Evolutionary conservation across 2,113 vertebrate species (phyloP).

Genomic region (Microcebus griseorufus): DNA sequence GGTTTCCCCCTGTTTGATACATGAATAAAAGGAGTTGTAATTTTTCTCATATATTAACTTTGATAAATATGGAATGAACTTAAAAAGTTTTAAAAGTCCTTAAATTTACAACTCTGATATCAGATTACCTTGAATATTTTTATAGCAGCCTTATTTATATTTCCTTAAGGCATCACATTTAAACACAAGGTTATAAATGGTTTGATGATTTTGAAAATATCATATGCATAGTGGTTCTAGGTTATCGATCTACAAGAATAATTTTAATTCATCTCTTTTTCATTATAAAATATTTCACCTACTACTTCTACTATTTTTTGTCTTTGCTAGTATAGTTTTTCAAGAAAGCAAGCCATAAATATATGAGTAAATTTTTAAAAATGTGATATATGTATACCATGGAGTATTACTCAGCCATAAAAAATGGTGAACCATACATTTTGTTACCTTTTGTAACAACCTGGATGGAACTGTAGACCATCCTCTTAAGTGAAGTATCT

Average conservation of each 20-base stretch:
- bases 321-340: background rate
- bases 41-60: background rate
- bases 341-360: background rate
- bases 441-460: too few species aligned
- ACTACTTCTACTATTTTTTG: background rate
- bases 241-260: background rate
- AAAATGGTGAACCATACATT: too few species aligned
- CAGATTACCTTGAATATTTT: background rate
- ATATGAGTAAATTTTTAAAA: too few species aligned
- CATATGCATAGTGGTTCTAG: background rate
- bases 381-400: too few species aligned
- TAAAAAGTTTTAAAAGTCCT: background rate
- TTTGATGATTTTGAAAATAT: background rate
- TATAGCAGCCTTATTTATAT: background rate
- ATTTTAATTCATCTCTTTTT: background rate
- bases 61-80: background rate
- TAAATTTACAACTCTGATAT: background rate
- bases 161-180: background rate
- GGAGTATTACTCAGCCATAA: too few species aligned
- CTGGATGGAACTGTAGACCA: too few species aligned
- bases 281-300: background rate
- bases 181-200: background rate
- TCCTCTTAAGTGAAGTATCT: too few species aligned
- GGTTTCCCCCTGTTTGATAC: background rate
- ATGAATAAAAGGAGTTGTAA: background rate